These are phyloP conservation scores for Eristalinus aeneus DNA, from an alignment of 2,888 invertebrate genomes.

Conservation along the genomic window DNA sequence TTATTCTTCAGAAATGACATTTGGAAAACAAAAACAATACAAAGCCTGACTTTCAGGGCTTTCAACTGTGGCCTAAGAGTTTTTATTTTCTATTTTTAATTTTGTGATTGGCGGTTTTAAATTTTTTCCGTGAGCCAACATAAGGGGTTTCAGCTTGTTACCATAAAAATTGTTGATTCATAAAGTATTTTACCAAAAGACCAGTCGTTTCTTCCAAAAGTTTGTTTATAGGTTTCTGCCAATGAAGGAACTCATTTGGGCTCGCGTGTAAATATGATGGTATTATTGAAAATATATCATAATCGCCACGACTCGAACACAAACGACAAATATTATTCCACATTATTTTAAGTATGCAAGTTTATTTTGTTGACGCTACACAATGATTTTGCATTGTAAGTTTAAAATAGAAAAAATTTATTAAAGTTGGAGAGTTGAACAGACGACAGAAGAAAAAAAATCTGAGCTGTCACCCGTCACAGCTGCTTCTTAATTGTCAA, in stretches of 20 bases:
- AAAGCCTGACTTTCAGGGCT: too few relatives aligned
- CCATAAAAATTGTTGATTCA: neutral
- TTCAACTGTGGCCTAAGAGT: too few relatives aligned
- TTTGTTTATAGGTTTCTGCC: constrained; percentile 78
- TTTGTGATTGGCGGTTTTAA: too few relatives aligned
- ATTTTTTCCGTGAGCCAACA: too few relatives aligned
- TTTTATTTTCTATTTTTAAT: too few relatives aligned
- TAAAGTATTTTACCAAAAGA: constrained; percentile 74
- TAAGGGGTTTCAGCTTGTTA: too few relatives aligned
- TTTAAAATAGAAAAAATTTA: constrained; percentile 24
- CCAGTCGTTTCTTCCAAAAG: constrained; percentile 79
- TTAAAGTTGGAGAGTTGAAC: constrained; percentile 7
- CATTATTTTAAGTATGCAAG: constrained; percentile 44
- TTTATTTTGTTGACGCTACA: neutral
- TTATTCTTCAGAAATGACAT: too few relatives aligned
- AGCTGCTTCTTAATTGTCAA: constrained; percentile 21
- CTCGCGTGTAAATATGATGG: constrained; percentile 79
- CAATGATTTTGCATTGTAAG: constrained; percentile 27
- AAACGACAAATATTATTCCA: constrained; percentile 79
- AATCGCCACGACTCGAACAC: constrained; percentile 79
- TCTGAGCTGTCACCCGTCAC: neutral
- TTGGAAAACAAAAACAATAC: too few relatives aligned
- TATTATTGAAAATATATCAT: constrained; percentile 78
- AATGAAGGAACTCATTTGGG: constrained; percentile 78
- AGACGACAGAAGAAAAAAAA: constrained; percentile 11